These are phyloP conservation scores for Saturnia pavonia DNA, from an alignment of 2,888 invertebrate genomes.

Conservation along the genomic window DNA sequence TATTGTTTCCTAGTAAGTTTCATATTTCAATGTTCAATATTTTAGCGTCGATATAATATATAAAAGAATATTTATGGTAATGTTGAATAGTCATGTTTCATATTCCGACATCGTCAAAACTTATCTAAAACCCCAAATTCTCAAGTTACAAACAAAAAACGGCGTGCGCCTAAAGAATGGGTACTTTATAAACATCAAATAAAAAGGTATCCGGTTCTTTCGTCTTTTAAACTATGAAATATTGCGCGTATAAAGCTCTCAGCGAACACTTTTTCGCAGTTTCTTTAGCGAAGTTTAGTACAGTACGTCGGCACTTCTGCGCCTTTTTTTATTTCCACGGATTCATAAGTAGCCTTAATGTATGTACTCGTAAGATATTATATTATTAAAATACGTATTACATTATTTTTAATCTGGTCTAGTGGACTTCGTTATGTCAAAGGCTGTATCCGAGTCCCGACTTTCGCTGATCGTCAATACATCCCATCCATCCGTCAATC, in stretches of 20 bases:
- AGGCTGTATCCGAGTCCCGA: background rate
- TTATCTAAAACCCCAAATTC: slow-evolving; percentile 13
- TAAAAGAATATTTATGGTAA: background rate
- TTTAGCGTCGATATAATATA: background rate
- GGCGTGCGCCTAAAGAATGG: slow-evolving; percentile 36
- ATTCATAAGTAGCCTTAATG: slow-evolving; percentile 16
- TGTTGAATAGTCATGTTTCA: slow-evolving; percentile 2
- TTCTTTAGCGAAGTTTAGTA: slow-evolving; percentile 44
- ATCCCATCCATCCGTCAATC: background rate
- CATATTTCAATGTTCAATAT: background rate
- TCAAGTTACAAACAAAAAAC: slow-evolving; percentile 18
- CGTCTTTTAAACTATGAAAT: slow-evolving; percentile 59
- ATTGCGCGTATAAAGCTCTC: slow-evolving; percentile 55
- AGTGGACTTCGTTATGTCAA: background rate
- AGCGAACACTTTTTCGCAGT: slow-evolving; percentile 44
- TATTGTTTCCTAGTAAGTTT: no score
- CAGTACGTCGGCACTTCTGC: slow-evolving; percentile 44
- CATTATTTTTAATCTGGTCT: no score
- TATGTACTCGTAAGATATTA: slow-evolving; percentile 22
- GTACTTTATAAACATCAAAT: slow-evolving; percentile 50
- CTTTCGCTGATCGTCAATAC: background rate
- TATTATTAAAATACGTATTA: background rate
- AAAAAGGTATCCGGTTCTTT: slow-evolving; percentile 48
- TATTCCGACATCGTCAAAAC: slow-evolving; percentile 9
- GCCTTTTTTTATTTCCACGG: slow-evolving; percentile 34